Evolutionary conservation across 1,140 invertebrate species (phyloP).

Genomic region (Periplaneta americana): DNA sequence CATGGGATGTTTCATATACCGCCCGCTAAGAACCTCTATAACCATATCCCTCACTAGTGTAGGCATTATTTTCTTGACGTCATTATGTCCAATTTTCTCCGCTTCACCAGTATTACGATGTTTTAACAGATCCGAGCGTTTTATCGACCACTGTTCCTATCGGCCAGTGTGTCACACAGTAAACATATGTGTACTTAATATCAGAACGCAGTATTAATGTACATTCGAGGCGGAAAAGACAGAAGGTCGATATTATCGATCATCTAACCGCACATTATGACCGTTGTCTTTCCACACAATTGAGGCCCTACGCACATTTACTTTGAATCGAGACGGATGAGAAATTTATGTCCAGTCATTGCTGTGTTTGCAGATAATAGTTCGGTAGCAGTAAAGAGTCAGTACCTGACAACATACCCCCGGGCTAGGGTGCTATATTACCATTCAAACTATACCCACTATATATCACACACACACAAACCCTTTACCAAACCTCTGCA

Average conservation of each 20-base stretch:
- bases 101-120: too few relatives aligned
- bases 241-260: background rate
- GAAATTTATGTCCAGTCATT: background rate
- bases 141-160: too few relatives aligned
- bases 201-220: too few relatives aligned
- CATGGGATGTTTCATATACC: too few relatives aligned
- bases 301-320: background rate
- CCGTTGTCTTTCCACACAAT: background rate
- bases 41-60: too few relatives aligned
- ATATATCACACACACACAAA: background rate
- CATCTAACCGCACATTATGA: background rate
- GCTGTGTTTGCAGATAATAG: background rate
- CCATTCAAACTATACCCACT: background rate
- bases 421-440: background rate
- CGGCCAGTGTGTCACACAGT: too few relatives aligned
- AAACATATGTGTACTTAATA: too few relatives aligned
- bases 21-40: too few relatives aligned
- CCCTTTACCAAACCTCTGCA: background rate
- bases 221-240: too few relatives aligned
- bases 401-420: background rate
- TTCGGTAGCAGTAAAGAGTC: background rate
- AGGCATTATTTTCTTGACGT: too few relatives aligned
- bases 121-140: too few relatives aligned
- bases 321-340: background rate
- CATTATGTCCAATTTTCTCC: too few relatives aligned